Base-by-base conservation (phyloP, 2,113 vertebrate species). In the Prietella phreatophila region DNA sequence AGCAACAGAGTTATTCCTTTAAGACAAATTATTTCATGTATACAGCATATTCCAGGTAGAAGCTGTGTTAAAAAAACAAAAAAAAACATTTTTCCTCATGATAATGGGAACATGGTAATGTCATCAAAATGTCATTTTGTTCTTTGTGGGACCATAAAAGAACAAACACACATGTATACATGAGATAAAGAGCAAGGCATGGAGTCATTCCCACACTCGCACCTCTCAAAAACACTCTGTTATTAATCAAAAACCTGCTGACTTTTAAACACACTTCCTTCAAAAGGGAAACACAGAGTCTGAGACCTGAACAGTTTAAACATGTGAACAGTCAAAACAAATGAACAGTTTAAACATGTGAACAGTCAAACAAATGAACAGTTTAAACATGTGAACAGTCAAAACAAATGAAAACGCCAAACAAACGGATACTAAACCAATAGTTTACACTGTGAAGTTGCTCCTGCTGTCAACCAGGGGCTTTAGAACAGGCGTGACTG, bases 361-460 rank as follows among this genome's bases (percentile, higher is more conserved):
- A 39, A 39, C 20, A 36, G 47, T 39, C 71, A 4, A 42, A 85
- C n/a, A 82, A 36, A 13, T 5, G 56, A 83, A 53, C 61, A 50
- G 61, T 83, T 47, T 47, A 47, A 47, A 47, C 47, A 10, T 50
- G 8, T 11, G 56, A 93, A 82, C 47, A 84, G 86, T 92, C 89
- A 90, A 88, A 86, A 92, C 89, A 92, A 91, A 53, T 22, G 14
- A 30, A 69, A 17, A 30, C 42, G 20, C 42, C 39, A 81, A 86
- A 50, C 42, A 67, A 94, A 93, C 93, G 92, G 93, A 91, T 90
- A 87, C 89, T 89, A 91, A 93, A 91, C 91, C 91, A 91, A 89
- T 92, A 92, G 92, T 94, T 93, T 91, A 92, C 90, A 92, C 89
- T 89, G 90, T 79, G 90, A 90, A 90, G 91, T 91, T 92, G 88